Conservation (phyloP, 2,113 vertebrate genomes). For the Rhinoptilus africanus region DNA sequence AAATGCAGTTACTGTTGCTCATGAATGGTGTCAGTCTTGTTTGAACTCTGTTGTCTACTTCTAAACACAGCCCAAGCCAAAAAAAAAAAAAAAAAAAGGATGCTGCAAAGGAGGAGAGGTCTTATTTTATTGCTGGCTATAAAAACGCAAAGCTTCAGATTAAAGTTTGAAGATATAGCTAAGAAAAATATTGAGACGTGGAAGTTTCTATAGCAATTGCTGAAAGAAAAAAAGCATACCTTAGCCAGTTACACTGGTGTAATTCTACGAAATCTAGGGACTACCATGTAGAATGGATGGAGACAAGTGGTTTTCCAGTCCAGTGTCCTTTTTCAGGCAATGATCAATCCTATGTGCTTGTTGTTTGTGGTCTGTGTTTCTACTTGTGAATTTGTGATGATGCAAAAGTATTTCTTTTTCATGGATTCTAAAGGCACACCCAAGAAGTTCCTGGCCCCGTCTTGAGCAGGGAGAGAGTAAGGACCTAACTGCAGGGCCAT, state of each 20-base stretch:
- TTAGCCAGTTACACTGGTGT: background rate
- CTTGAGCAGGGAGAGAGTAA: background rate
- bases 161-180: background rate
- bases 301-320: background rate
- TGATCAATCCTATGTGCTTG: background rate
- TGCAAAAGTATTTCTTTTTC: background rate
- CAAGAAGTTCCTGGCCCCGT: background rate
- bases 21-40: background rate
- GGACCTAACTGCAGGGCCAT: background rate
- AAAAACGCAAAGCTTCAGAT: background rate
- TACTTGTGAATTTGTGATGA: background rate
- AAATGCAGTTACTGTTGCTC: background rate
- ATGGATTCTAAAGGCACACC: background rate
- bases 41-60: background rate
- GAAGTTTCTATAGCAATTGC: background rate
- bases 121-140: background rate
- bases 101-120: background rate
- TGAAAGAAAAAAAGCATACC: background rate
- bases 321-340: background rate
- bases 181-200: background rate
- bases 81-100: background rate
- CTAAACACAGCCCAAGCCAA: background rate
- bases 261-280: background rate
- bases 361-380: background rate
- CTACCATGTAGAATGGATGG: background rate